Evolutionary conservation across 2,888 invertebrate genomes (phyloP).

Genomic region (Drosophila siamana): DNA sequence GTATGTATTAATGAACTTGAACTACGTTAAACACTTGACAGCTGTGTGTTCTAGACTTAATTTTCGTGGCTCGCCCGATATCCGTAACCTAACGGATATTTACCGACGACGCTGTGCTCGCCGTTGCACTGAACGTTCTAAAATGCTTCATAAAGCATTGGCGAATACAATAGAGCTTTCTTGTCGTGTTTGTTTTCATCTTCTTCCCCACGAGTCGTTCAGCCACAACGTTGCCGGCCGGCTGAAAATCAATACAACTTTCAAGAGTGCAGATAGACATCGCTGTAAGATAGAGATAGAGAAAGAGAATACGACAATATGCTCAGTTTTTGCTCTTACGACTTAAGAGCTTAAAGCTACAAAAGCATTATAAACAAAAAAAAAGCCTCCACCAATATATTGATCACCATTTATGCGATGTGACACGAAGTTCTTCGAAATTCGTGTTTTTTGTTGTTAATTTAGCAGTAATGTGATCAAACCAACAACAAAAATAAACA

Average conservation of each 20-base stretch:
- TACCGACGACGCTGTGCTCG: constrained; percentile 38
- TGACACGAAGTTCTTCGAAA: constrained; percentile 34
- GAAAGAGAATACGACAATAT: not conserved
- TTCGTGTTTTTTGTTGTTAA: constrained; percentile 13
- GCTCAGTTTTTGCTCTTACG: constrained; percentile 10
- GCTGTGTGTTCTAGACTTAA: constrained; percentile 29
- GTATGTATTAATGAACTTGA: not conserved
- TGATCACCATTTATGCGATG: constrained; percentile 36
- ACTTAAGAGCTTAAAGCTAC: constrained; percentile 28
- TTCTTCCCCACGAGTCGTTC: constrained; percentile 12
- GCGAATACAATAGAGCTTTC: constrained; percentile 46
- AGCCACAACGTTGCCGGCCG: constrained; percentile 26
- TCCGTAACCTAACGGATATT: constrained; percentile 1
- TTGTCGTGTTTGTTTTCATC: constrained; percentile 33
- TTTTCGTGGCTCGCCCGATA: constrained; percentile 5
- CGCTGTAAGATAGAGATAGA: not conserved
- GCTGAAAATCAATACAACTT: constrained; percentile 64
- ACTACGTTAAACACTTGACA: constrained; percentile 26
- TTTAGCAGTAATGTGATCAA: constrained; percentile 3
- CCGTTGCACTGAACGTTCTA: constrained; percentile 53
- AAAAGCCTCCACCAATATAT: constrained; percentile 10
- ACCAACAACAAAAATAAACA: constrained; percentile 22
- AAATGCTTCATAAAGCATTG: constrained; percentile 29
- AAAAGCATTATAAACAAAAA: constrained; percentile 1
- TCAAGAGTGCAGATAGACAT: constrained; percentile 19